Evolutionary conservation across 1,140 invertebrate genomes (phyloP).

Genomic region (Drosophila elegans): DNA sequence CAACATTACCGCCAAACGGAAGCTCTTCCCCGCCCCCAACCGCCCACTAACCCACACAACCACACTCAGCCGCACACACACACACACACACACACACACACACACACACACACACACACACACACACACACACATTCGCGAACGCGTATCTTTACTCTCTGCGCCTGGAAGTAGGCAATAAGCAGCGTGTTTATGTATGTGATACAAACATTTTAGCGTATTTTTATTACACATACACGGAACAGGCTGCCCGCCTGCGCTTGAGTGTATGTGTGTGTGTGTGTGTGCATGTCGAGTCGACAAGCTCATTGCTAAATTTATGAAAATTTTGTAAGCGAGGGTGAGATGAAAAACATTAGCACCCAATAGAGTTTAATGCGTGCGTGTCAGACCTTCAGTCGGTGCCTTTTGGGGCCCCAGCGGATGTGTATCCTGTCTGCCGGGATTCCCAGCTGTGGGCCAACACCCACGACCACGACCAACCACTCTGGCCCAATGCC

Average conservation of each 20-base stretch:
- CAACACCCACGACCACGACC: conserved; percentile 3
- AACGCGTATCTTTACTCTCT: conserved; percentile 25
- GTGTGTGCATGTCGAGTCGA: conserved; percentile 42
- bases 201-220: conserved; percentile 81
- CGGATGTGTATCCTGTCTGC: conserved; percentile 79
- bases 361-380: conserved; percentile 80
- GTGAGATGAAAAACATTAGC: conserved; percentile 71
- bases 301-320: conserved; percentile 79
- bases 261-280: conserved; percentile 22
- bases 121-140: neutral
- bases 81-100: neutral
- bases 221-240: conserved; percentile 74
- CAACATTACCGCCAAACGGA: conserved; percentile 59
- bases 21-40: conserved; percentile 41
- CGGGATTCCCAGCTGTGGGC: conserved; percentile 60
- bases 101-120: neutral
- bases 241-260: conserved; percentile 10
- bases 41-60: conserved; percentile 3
- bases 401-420: conserved; percentile 39
- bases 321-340: conserved; percentile 67
- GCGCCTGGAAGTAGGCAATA: conserved; percentile 77
- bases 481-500: conserved; percentile 17
- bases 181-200: conserved; percentile 75
- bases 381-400: conserved; percentile 55
- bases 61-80: neutral